phyloP scores from a whole-genome alignment of 2,113 vertebrate species.

The Zonotrichia leucophrys region DNA sequence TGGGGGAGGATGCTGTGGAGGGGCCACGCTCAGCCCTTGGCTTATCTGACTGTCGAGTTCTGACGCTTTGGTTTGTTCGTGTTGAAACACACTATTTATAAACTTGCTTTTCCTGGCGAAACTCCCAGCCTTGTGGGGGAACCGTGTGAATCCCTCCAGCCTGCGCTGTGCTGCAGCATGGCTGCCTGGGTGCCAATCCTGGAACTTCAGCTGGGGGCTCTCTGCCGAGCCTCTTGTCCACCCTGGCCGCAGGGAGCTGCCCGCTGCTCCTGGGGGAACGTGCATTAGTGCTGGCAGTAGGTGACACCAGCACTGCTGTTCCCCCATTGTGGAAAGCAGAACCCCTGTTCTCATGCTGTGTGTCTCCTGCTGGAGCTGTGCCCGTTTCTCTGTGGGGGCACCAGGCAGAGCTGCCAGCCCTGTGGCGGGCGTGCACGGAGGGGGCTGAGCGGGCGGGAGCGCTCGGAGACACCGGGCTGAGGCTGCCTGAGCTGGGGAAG shows the following conservation, averaged over 20 bases:
- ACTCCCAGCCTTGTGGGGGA: constrained; percentile 54
- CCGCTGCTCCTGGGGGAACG: background rate
- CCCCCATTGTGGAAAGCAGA: background rate
- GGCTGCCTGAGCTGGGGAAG: constrained; percentile 5
- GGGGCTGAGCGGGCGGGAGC: background rate
- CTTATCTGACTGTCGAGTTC: constrained; percentile 12
- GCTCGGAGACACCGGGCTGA: background rate
- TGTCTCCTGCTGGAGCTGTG: background rate
- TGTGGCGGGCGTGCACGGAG: background rate
- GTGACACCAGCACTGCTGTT: rapidly evolving
- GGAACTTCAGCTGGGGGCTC: background rate
- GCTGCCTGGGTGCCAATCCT: background rate
- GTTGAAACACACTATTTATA: constrained; percentile 62
- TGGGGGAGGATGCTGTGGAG: background rate
- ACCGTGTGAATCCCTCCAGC: constrained; percentile 20
- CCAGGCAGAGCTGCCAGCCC: background rate
- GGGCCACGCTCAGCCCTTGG: background rate
- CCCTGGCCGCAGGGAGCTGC: rapidly evolving
- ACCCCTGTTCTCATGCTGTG: background rate
- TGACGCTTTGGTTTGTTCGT: background rate
- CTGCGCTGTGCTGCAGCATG: background rate
- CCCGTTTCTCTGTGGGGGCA: background rate
- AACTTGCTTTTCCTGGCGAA: constrained; percentile 51
- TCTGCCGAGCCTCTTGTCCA: rapidly evolving
- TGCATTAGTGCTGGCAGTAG: rapidly evolving